Conservation (phyloP, 2,888 invertebrate species). For the Argyresthia albistria region DNA sequence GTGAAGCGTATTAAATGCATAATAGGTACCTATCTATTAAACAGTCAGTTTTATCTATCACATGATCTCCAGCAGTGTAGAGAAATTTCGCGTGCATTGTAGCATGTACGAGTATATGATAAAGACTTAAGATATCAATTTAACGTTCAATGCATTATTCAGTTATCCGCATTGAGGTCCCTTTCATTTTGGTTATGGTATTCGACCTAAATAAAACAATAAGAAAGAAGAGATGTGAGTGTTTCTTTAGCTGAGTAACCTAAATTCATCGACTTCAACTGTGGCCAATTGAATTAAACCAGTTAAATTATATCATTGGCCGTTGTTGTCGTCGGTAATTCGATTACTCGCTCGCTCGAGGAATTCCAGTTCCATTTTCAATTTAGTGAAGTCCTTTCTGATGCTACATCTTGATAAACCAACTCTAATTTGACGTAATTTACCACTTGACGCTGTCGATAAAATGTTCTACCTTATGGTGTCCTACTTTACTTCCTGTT, state of each 20-base stretch:
- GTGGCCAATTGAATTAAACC: conserved; percentile 61
- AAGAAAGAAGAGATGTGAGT: conserved; percentile 22
- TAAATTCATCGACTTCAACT: conserved; percentile 54
- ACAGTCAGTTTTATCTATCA: conserved; percentile 20
- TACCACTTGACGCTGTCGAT: conserved; percentile 1
- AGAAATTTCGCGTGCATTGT: conserved; percentile 2
- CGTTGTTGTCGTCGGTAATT: conserved; percentile 48
- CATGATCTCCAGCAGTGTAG: conserved; percentile 14
- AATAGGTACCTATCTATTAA: conserved; percentile 11
- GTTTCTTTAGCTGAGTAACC: conserved; percentile 43
- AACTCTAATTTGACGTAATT: conserved; percentile 4
- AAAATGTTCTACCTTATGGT: not conserved
- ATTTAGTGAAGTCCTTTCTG: conserved; percentile 5
- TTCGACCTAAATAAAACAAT: conserved; percentile 33
- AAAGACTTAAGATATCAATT: not conserved
- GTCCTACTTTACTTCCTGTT: not conserved
- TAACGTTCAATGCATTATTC: conserved; percentile 3
- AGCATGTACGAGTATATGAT: not conserved
- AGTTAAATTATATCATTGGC: conserved; percentile 67
- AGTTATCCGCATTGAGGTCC: conserved; percentile 3
- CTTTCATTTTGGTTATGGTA: conserved; percentile 12
- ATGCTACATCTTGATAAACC: conserved; percentile 3
- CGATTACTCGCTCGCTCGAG: conserved; percentile 28
- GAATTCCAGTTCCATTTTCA: conserved; percentile 7
- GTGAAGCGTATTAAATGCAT: conserved; percentile 4